Percentiles rank a stretch among this genome's conserved stretches.
Evolutionary conservation across 2,888 invertebrate species (phyloP).

Genomic region (Petrolisthes manimaculis): DNA sequence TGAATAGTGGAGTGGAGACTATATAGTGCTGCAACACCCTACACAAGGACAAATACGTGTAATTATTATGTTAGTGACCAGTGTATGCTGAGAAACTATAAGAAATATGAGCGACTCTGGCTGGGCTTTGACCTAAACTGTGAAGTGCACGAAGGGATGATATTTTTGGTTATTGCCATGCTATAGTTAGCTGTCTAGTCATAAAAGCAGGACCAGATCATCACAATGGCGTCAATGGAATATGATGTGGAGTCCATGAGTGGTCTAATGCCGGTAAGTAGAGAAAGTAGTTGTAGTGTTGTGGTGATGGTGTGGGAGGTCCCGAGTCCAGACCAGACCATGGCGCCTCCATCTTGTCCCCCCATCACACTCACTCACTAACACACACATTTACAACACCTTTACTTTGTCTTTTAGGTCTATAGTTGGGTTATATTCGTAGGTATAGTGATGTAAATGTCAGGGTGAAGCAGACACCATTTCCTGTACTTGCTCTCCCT

Average conservation of each 20-base stretch:
- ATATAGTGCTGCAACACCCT: constrained; percentile 37
- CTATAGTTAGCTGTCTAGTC: constrained; percentile 43
- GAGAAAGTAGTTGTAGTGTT: neutral
- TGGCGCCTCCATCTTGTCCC: constrained; percentile 54
- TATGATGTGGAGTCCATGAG: constrained; percentile 62
- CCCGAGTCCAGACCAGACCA: constrained; percentile 36
- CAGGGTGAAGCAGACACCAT: neutral
- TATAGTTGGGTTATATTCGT: neutral
- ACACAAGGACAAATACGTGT: constrained; percentile 42
- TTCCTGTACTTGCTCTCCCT: neutral
- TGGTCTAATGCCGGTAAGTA: constrained; percentile 64
- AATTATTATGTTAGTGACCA: neutral
- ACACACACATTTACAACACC: neutral
- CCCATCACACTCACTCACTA: neutral
- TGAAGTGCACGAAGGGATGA: constrained; percentile 44
- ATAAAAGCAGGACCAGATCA: constrained; percentile 20
- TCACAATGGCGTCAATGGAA: constrained; percentile 55
- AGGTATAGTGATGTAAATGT: neutral
- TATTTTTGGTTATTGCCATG: constrained; percentile 41
- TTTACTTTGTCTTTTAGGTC: neutral
- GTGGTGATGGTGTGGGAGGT: constrained; percentile 12
- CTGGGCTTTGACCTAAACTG: constrained; percentile 48
- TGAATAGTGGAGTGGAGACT: constrained; percentile 30
- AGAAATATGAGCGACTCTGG: constrained; percentile 59
- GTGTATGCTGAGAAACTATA: constrained; percentile 37